These are phyloP conservation scores for Chelmon rostratus DNA, from an alignment of 2,797 vertebrate species.

Conservation along the genomic window DNA sequence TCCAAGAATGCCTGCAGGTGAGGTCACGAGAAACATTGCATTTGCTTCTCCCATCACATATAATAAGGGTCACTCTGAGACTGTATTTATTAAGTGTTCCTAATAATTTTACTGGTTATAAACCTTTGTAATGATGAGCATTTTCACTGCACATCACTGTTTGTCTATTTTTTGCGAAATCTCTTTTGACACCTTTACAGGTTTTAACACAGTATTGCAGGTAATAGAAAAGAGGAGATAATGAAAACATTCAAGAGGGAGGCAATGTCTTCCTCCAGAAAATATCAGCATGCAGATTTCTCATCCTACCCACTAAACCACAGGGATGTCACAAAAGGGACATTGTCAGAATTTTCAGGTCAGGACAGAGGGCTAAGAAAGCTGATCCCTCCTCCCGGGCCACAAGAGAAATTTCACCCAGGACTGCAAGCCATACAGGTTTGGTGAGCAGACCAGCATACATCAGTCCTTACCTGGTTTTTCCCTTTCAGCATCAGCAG, in stretches of 20 bases:
- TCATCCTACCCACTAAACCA: constrained; percentile 10
- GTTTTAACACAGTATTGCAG: constrained; percentile 3
- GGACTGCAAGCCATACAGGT: constrained; percentile 31
- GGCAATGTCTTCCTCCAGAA: neutral
- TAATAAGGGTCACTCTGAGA: neutral
- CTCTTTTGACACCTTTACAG: neutral
- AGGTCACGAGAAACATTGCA: neutral
- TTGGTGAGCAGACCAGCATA: constrained; percentile 26
- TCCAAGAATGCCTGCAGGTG: constrained; percentile 92
- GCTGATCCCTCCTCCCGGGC: constrained; percentile 4
- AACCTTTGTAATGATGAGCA: neutral
- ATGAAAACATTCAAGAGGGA: constrained; percentile 1
- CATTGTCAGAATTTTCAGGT: constrained; percentile 29
- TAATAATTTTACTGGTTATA: neutral
- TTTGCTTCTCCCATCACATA: neutral
- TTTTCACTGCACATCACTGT: neutral
- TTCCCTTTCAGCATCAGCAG: constrained; percentile 98
- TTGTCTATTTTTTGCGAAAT: neutral
- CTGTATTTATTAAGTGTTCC: neutral
- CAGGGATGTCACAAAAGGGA: constrained; percentile 28
- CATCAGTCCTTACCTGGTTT: constrained; percentile 90
- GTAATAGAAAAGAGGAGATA: constrained; percentile 5
- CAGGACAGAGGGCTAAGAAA: constrained; percentile 30
- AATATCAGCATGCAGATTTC: constrained; percentile 3
- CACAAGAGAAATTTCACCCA: constrained; percentile 14